Evolutionary conservation across 92 coral and sea anemone species (phyloP).

Genomic region (Blastomussa wellsi): DNA sequence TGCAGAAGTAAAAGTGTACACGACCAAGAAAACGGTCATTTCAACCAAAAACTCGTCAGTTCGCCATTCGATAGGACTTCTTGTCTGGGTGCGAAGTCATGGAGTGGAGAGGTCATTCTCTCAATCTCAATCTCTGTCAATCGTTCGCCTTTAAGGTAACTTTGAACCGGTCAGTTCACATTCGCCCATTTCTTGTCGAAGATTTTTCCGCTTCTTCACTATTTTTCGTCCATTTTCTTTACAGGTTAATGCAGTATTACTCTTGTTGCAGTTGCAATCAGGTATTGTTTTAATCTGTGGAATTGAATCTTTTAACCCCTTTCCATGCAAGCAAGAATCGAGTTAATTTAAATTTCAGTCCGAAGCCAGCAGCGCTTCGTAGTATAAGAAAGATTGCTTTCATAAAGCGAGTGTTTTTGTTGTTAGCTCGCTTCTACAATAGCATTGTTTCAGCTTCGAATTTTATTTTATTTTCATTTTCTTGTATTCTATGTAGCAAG

Average conservation of each 20-base stretch:
- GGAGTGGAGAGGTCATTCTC: not conserved
- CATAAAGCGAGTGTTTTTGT: not conserved
- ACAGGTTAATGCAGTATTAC: constrained; percentile 9
- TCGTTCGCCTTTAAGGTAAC: constrained; percentile 17
- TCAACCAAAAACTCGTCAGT: no score
- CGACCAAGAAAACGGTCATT: not conserved
- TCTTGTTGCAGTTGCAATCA: constrained; percentile 17
- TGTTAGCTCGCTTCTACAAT: not conserved
- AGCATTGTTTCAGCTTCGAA: not conserved
- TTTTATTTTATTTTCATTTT: not conserved
- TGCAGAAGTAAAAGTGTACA: not conserved
- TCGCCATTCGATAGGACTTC: not conserved
- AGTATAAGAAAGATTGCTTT: no score
- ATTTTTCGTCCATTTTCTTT: not conserved
- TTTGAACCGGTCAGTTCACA: not conserved
- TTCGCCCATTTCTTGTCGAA: not conserved
- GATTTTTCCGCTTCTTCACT: not conserved
- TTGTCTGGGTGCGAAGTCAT: not conserved
- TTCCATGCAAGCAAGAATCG: not conserved
- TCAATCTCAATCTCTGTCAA: not conserved
- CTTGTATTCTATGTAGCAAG: not conserved
- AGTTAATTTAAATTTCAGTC: not conserved
- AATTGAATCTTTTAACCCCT: not conserved
- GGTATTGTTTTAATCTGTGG: constrained; percentile 7
- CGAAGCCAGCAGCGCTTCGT: not conserved